Evolutionary conservation across 2,888 invertebrate genomes (phyloP), one percentile per base, ranked within the genome.

Genomic region (Scaptomyza tumidula): DNA sequence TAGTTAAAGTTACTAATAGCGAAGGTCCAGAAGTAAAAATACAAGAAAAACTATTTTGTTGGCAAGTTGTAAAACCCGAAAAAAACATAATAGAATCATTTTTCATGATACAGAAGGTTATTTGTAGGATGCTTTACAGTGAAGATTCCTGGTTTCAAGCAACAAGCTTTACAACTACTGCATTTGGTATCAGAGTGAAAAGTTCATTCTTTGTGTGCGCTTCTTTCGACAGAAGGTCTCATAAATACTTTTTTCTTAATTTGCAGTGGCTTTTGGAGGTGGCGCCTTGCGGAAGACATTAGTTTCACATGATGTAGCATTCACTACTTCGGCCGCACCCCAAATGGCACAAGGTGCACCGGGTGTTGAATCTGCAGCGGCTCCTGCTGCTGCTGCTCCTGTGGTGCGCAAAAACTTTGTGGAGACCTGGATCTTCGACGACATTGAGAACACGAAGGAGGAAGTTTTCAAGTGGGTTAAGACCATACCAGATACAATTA

Each of bases 401-500:
- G 46, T 45, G 4, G 83, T 90, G 46, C 93, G 95, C 86, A 94
- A 94, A 91, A 93, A 94, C 91, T 96, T 96, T 91, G 95, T 95
- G 41, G 95, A 96, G 93, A 95, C 95, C 54, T 96, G 95, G 95
- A 93, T 94, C 79, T 93, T 93, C 89, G 92, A 93, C 75, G 93
- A 94, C 69, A 93, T 90, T 35, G 89, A 88, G 63, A 87, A 81
- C 45, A 90, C 90, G 0, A 66, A 79, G 37, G 31, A 69, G 1
- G 89, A 86, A 63, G 75, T 86, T 0, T 90, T 89, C 41, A 88
- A 85, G 11, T 90, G 78, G 79, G 64, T 75, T 1, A 79, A 95
- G 75, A 94, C 93, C 49, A 95, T 96, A 7, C 97, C 97, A 0
- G 96, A 96, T 87, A 95, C 96, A 0, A 95, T 97, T 65, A 97